Base-by-base conservation (phyloP, 2,888 invertebrate species). In the Mythimna vitellina region DNA sequence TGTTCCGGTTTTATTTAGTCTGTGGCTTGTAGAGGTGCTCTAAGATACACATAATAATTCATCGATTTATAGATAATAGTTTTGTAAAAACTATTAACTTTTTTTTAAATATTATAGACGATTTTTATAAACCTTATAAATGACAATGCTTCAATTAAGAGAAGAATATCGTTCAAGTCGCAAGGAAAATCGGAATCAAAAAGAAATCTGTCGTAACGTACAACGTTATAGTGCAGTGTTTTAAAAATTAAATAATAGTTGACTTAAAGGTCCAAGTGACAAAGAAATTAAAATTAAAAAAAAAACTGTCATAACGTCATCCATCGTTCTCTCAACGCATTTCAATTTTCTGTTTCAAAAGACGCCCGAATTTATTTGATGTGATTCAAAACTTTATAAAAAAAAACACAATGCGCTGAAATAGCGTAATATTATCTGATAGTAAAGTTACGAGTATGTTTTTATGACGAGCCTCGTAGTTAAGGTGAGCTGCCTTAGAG, bases 381-480 rank as follows among this genome's bases (percentile, higher is more conserved):
- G 82, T 87, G 81, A 84, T 86, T 79, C 85, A 82, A 87, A 81
- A 70, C 38, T 74, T 82, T 84, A 83, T 76, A 79, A 72, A 75
- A 32, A 32, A 78, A 75, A 78, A 76, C 64, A 86, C 81, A 80
- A 92, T 93, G 91, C 89, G 79, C 74, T 93, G 80, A 91, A 88
- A 77, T 80, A 83, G 68, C 73, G 83, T 86, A 79, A 74, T 75
- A 74, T 74, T 72, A 65, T 38, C 38, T 61, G 66, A 80, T 76
- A 80, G 69, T 70, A 85, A 83, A 83, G 49, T 80, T 70, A 73
- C 78, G 77, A 91, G 82, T 84, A 95, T 95, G 95, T 88, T 91
- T 92, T 94, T 91, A 95, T 95, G 93, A 95, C 92, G 87, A 88
- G 83, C 77, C 81, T 82, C 76, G 76, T 77, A 65, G 35, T 73